Evolutionary conservation across 1,140 invertebrate species (phyloP), one percentile per base, ranked within the genome.

Genomic region (Panulirus ornatus): DNA sequence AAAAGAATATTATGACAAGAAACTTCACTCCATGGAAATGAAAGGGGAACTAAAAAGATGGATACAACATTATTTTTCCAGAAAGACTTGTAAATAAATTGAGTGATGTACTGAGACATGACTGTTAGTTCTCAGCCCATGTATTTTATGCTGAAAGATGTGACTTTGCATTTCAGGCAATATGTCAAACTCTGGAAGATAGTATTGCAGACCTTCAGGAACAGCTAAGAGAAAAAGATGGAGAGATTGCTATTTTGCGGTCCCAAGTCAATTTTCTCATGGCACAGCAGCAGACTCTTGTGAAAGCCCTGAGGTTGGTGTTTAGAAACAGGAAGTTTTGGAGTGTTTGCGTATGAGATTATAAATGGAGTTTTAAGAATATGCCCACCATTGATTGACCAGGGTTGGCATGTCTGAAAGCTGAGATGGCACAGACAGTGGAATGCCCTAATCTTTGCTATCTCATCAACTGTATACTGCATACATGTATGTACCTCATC

Each of bases 261-360:
- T 83, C 88, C 6, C 88, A 89, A 34, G 70, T 84, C 16, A 83
- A 82, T 71, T 89, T 89, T 19, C 70, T 89, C 11, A 84, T 89
- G 88, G 79, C 81, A 0, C 88, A 89, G 47, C 88, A 84, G 34
- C 88, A 89, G 14, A 89, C 88, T n/a, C 79, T 89, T 51, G 79
- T 89, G 14, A 89, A 89, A 40, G 88, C 88, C 0, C 79, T 89
- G 30, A 83, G 88, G 88, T 89, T 16, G 76, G 70, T 47, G 5
- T 36, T 9, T 22, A 66, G 54, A n/a, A n/a, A 19, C 54, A 58
- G n/a, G n/a, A 22, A 19, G n/a, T 19, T 19, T 58, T 58, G 11
- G 19, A 58, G n/a, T 19, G 19, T 58, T 14, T 58, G 44, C 8
- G 8, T 11, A 16, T 11, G 16, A 47, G 16, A 16, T 47, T 16